A percentile compares a stretch with the other conserved stretches of the same genome.
Conservation (phyloP, 2,888 invertebrate genomes). For the Dione juno region DNA sequence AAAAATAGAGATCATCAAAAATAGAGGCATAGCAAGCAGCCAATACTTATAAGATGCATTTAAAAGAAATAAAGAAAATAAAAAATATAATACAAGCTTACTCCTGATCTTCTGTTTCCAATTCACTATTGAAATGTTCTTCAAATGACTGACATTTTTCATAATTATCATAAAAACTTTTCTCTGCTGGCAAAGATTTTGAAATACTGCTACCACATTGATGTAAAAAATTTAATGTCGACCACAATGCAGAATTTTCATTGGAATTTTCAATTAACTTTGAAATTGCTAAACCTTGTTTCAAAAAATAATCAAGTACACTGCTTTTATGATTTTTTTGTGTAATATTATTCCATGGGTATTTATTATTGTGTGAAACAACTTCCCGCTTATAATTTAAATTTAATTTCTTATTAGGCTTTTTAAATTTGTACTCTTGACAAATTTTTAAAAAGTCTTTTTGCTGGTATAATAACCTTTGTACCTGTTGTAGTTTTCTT, state of each 20-base stretch:
- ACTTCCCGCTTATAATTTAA: constrained; percentile 59
- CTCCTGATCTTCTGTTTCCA: constrained; percentile 59
- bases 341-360: constrained; percentile 73
- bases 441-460: constrained; percentile 69
- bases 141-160: constrained; percentile 67
- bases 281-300: constrained; percentile 63
- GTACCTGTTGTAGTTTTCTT: constrained; percentile 70
- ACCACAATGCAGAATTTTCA: constrained; percentile 58
- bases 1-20: too few species aligned
- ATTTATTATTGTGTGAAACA: constrained; percentile 70
- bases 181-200: constrained; percentile 65
- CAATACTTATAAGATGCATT: too few species aligned
- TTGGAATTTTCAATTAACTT: constrained; percentile 58
- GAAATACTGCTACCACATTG: constrained; percentile 57
- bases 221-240: constrained; percentile 62
- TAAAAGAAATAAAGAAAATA: neutral
- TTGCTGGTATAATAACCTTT: constrained; percentile 72
- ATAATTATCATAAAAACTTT: constrained; percentile 66
- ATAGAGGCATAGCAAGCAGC: too few species aligned
- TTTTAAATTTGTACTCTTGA: constrained; percentile 65
- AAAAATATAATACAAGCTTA: constrained; percentile 47
- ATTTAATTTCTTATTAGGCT: constrained; percentile 55
- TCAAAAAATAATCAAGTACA: constrained; percentile 65
- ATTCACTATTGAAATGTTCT: constrained; percentile 54
- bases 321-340: constrained; percentile 63